Evolutionary conservation across 2,797 vertebrate genomes (phyloP).

Genomic region (Amblyopsis hoosieri): DNA sequence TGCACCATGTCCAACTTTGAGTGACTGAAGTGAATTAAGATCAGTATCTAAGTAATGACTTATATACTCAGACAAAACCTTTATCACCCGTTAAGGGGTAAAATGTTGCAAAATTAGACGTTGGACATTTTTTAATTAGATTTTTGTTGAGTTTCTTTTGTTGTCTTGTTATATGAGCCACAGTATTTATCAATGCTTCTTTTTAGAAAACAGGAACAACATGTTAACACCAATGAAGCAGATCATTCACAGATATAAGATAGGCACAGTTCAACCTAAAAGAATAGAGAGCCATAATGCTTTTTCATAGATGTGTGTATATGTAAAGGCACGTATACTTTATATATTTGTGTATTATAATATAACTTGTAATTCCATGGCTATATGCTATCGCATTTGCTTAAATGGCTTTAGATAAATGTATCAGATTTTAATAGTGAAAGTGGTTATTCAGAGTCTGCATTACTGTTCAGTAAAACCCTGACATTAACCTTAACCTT

Average conservation of each 20-base stretch:
- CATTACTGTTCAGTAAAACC: not conserved
- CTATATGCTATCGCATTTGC: too few relatives aligned
- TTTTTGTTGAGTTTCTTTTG: conserved; percentile 1
- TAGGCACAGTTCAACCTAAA: conserved; percentile 1
- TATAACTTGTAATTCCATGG: too few relatives aligned
- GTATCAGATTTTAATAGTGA: conserved; percentile 1
- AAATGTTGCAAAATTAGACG: conserved; percentile 40
- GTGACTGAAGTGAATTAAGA: conserved; percentile 62
- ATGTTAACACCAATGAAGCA: conserved; percentile 12
- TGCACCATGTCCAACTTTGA: conserved; percentile 39
- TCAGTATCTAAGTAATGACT: conserved; percentile 59
- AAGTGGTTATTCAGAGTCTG: conserved; percentile 6
- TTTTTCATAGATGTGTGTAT: conserved; percentile 13
- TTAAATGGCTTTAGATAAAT: conserved; percentile 2
- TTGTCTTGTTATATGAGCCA: conserved; percentile 9
- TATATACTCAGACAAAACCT: conserved; percentile 34
- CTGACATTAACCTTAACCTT: too few relatives aligned
- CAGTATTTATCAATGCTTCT: conserved; percentile 15
- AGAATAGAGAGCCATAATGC: conserved; percentile 10
- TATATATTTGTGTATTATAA: not conserved
- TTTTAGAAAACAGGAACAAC: conserved; percentile 23
- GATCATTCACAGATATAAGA: conserved; percentile 22
- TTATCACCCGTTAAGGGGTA: conserved; percentile 25
- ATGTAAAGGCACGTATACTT: not conserved
- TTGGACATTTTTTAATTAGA: conserved; percentile 16